These are phyloP conservation scores for Melangyna quadrimaculata DNA, from an alignment of 2,888 invertebrate genomes.

Conservation along the genomic window DNA sequence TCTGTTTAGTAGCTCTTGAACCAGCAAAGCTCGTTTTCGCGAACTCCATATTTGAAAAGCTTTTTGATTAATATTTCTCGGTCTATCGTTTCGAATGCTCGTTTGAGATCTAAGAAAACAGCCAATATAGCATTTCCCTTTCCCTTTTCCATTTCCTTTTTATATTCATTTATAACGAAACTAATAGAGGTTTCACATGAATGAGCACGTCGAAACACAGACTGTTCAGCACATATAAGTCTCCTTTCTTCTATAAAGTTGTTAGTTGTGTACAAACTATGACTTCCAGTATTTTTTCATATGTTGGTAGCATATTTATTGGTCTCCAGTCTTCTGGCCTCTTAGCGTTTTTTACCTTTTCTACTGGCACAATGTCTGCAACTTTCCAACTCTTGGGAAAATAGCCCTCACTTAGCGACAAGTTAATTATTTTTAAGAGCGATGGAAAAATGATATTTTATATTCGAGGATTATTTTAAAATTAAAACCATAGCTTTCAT, in stretches of 20 bases:
- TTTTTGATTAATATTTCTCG: background rate
- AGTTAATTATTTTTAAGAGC: background rate
- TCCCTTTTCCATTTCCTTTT: background rate
- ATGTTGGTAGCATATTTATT: constrained; percentile 3
- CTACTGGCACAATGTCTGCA: background rate
- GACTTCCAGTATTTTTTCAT: background rate
- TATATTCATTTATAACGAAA: too few relatives aligned
- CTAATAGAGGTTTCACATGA: background rate
- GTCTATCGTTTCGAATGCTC: background rate
- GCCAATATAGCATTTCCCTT: background rate
- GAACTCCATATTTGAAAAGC: background rate
- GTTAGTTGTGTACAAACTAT: too few relatives aligned
- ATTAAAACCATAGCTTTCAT: too few relatives aligned
- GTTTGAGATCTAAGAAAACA: background rate
- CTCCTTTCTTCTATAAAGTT: background rate
- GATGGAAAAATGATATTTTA: background rate
- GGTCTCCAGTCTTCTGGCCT: background rate
- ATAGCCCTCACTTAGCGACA: background rate
- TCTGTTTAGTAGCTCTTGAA: background rate
- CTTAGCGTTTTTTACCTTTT: background rate
- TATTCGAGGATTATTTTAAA: background rate
- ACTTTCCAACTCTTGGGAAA: background rate
- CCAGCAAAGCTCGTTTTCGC: background rate
- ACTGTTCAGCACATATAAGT: background rate
- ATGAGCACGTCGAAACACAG: background rate